Evolutionary conservation across 1,140 invertebrate species (phyloP), one percentile per base, ranked within the genome.

Genomic region (Schmidtea mediterranea): DNA sequence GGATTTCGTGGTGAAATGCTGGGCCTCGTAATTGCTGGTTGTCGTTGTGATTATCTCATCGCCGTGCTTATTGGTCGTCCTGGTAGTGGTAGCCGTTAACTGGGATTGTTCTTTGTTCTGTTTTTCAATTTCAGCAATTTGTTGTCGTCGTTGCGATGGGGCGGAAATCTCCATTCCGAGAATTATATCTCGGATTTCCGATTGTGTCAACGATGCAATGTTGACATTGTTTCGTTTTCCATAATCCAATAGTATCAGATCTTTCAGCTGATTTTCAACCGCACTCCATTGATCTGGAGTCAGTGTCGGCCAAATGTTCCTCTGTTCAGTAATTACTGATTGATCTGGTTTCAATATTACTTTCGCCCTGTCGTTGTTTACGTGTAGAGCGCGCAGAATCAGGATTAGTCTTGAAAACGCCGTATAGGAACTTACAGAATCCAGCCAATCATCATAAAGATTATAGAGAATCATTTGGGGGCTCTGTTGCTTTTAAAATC

Each of bases 171-270:
- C 92, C 89, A 97, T 97, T 59, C 92, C 92, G 22, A 98, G 72
- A 58, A 98, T 95, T 51, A 98, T 97, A 24, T 48, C 92, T 51
- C 90, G 76, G 57, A 97, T 95, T 71, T 97, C 90, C 0, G 87
- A 94, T 60, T 97, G 90, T 0, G 90, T 98, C 10, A 98, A 69
- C 0, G 89, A 97, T 0, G 86, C 87, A 0, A 97, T 89, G 62
- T 97, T 97, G 0, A 97, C 92, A 59, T 98, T 98, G 68, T 97
- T 97, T 70, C 98, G 97, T 69, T 98, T 98, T 57, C 90, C 90
- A 60, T 98, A 98, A 69, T 98, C 92, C 36, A 89, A 89, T 15
- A 97, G 65, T 60, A 98, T 98, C 5, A 98, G 73, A 69, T 97
- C 90, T 62, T 97, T 98, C 1, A 98, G 69, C 57, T 90, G 82